Evolutionary conservation across 37 sponge, comb jelly and placozoan species (phyloP).

Genomic region (Amphimedon queenslandica): DNA sequence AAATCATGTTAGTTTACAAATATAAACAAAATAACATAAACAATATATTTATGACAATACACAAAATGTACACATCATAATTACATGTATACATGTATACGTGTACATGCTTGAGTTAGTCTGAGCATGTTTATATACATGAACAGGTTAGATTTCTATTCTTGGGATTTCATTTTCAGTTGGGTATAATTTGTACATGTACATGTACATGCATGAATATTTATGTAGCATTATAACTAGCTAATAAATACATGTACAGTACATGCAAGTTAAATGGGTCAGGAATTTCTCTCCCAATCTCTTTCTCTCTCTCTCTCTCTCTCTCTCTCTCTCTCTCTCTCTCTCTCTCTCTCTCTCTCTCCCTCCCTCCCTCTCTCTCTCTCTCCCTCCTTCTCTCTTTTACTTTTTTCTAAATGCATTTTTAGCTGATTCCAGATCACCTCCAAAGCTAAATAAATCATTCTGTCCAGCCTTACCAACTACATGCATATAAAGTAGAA

Average conservation of each 20-base stretch:
- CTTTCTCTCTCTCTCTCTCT: constrained; percentile 9
- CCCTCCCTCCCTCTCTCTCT: background rate
- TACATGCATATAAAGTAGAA: constrained; percentile 5
- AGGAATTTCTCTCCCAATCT: background rate
- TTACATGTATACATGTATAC: background rate
- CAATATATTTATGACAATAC: too few relatives aligned
- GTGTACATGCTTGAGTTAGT: too few relatives aligned
- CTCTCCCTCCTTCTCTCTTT: background rate
- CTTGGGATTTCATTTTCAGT: too few relatives aligned
- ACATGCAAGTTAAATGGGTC: too few relatives aligned
- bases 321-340: constrained; percentile 8
- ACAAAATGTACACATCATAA: background rate
- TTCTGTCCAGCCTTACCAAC: constrained; percentile 84
- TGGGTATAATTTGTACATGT: too few relatives aligned
- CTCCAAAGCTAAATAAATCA: constrained; percentile 36
- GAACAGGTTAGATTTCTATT: too few relatives aligned
- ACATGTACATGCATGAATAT: too few relatives aligned
- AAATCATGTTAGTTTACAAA: too few relatives aligned
- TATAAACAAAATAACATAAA: too few relatives aligned
- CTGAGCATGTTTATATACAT: too few relatives aligned
- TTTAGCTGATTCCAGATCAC: constrained; percentile 71
- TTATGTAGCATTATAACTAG: too few relatives aligned
- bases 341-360: background rate
- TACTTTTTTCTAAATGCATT: constrained; percentile 72
- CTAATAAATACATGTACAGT: too few relatives aligned